Base-by-base conservation (phyloP, 2,797 vertebrate genomes). In the Gorsachius magnificus region DNA sequence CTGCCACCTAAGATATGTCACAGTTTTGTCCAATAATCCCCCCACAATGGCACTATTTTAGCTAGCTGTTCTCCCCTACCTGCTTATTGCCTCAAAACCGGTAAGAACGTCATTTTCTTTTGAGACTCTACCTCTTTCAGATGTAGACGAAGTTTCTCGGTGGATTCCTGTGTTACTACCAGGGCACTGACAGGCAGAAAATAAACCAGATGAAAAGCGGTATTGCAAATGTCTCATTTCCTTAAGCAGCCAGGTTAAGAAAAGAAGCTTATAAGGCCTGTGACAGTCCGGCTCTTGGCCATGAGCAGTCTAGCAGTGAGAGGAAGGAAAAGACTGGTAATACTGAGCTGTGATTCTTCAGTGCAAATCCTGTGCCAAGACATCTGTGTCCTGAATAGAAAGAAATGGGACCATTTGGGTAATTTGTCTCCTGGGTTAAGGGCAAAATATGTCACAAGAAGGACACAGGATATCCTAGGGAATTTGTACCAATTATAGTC, bases 391-490 rank as follows among this genome's bases (percentile, higher is more conserved):
- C 91, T 90, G 88, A 60, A 68, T 25, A 66, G 88, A 84, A 92
- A 90, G 86, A 74, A 89, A 80, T 70, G 14, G 87, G 89, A 75
- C 48, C 75, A 6, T 77, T 84, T 70, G 74, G 72, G 53, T 93
- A 51, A 91, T 66, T 81, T 69, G 36, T 90, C 90, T 91, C 71
- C 57, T 89, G 82, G 58, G 78, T 85, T 87, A 83, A 79, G 54
- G 87, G 58, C 83, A 91, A 94, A 96, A 72, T 83, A 78, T 82
- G 53, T 90, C 86, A 77, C 66, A 82, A 94, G 68, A 84, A 92
- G 90, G 36, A 92, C 90, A 65, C 60, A 95, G 92, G 90, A 94
- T 96, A 90, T 94, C 88, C 88, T 95, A 89, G 93, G n/a, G 22
- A 92, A 89, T 85, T 95, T 81, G 78, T 80, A 87, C 64, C 45